These are phyloP conservation scores for Trichogramma evanescens DNA, from an alignment of 2,888 invertebrate genomes.

Conservation along the genomic window DNA sequence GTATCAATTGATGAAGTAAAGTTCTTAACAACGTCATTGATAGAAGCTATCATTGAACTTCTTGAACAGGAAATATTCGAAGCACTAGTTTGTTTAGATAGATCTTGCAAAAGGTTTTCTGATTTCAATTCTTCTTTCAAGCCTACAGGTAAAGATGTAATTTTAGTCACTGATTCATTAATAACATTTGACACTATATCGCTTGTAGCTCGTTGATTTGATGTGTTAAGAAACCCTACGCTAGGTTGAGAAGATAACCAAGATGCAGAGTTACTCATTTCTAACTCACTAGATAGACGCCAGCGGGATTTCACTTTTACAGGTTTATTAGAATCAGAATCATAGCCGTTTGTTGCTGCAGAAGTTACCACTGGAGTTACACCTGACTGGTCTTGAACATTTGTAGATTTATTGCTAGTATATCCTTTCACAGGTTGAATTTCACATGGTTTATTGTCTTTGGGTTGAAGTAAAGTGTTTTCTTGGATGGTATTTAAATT, in stretches of 20 bases:
- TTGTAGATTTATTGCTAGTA: constrained; percentile 28
- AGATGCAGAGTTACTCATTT: constrained; percentile 51
- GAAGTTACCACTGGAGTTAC: constrained; percentile 31
- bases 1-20: constrained; percentile 21
- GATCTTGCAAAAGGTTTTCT: constrained; percentile 4
- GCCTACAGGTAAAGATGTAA: constrained; percentile 5
- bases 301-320: constrained; percentile 75
- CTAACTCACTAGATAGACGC: constrained; percentile 69
- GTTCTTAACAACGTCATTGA: neutral
- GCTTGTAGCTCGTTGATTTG: constrained; percentile 7
- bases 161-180: constrained; percentile 10
- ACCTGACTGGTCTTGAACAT: constrained; percentile 24
- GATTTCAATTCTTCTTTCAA: constrained; percentile 10
- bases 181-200: constrained; percentile 11
- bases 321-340: constrained; percentile 53
- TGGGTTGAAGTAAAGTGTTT: constrained; percentile 30
- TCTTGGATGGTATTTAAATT: constrained; percentile 28
- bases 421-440: constrained; percentile 40
- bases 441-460: constrained; percentile 33
- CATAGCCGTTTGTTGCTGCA: constrained; percentile 34
- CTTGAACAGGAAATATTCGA: neutral
- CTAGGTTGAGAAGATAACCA: constrained; percentile 38
- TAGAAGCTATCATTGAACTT: neutral
- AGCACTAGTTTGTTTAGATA: neutral
- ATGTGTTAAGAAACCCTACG: constrained; percentile 7